Conservation (phyloP, 2,888 invertebrate genomes). For the Noctuana brunneofusca region DNA sequence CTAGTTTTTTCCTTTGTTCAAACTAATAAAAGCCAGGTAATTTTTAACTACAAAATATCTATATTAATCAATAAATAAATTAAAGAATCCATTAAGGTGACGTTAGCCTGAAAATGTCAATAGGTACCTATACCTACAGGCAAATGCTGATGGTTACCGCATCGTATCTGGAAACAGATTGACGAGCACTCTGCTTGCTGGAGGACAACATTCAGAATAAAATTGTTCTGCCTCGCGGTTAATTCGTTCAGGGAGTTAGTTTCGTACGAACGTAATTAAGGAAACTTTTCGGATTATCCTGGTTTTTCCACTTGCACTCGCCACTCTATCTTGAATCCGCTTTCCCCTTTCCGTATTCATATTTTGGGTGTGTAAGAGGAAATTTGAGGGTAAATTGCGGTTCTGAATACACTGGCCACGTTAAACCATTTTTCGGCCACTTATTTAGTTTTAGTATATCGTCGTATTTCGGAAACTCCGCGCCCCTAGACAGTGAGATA, state of each 20-base stretch:
- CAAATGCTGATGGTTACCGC: not conserved
- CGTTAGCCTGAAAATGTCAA: no score
- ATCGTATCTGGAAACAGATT: not conserved
- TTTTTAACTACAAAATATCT: no score
- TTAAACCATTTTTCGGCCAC: slow-evolving; percentile 72
- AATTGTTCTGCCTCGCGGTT: slow-evolving; percentile 59
- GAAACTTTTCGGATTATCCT: slow-evolving; percentile 79
- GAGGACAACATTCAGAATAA: slow-evolving; percentile 43
- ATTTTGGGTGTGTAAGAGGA: slow-evolving; percentile 33
- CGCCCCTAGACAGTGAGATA: slow-evolving; percentile 76
- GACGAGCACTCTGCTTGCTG: slow-evolving; percentile 1
- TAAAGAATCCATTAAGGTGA: no score
- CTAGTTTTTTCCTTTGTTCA: not conserved
- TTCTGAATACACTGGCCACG: slow-evolving; percentile 53
- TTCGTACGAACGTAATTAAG: slow-evolving; percentile 76
- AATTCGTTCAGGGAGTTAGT: slow-evolving; percentile 78
- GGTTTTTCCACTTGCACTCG: slow-evolving; percentile 69
- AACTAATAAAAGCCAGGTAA: no score
- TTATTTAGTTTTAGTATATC: slow-evolving; percentile 76
- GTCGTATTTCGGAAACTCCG: slow-evolving; percentile 63
- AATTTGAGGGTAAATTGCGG: slow-evolving; percentile 42
- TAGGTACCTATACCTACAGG: no score
- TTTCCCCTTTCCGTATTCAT: slow-evolving; percentile 42
- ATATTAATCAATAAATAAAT: no score
- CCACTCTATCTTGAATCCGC: slow-evolving; percentile 50